Conservation (phyloP, 2,797 vertebrate genomes). For the Sphenopsis melanotis region DNA sequence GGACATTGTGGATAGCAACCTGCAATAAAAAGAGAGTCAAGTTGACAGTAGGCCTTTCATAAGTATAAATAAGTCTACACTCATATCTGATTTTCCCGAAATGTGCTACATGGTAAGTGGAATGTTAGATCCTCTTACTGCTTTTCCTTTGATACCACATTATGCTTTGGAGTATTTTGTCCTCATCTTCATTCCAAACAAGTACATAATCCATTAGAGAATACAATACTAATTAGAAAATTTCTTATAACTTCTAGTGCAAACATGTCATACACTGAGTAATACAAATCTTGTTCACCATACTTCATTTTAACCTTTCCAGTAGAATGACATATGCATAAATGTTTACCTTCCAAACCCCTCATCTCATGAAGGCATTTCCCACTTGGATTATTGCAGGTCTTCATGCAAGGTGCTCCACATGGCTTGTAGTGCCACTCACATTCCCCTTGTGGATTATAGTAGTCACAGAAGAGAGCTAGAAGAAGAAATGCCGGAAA, state of each 20-base stretch:
- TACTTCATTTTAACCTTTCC: neutral
- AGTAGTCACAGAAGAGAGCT: slow-evolving; percentile 93
- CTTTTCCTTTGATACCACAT: neutral
- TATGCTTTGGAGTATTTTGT: neutral
- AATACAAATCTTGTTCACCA: neutral
- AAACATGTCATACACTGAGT: neutral
- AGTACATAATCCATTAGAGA: neutral
- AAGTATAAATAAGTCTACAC: neutral
- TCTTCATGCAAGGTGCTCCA: slow-evolving; percentile 80
- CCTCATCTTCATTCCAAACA: neutral
- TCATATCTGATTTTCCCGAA: neutral
- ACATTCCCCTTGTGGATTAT: slow-evolving; percentile 73
- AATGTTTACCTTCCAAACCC: slow-evolving; percentile 85
- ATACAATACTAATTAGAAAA: neutral
- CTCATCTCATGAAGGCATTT: slow-evolving; percentile 79
- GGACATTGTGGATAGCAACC: slow-evolving; percentile 93
- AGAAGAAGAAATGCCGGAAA: neutral
- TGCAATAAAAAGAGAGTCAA: slow-evolving; percentile 35
- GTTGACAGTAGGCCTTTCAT: neutral
- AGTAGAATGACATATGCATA: neutral
- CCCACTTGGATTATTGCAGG: slow-evolving; percentile 86
- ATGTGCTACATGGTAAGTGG: neutral
- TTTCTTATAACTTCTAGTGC: neutral
- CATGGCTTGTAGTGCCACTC: slow-evolving; percentile 79
- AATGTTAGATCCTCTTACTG: neutral